Evolutionary conservation across 2,797 vertebrate species (phyloP), one percentile per base, ranked within the genome.

Genomic region (Mus caroli): DNA sequence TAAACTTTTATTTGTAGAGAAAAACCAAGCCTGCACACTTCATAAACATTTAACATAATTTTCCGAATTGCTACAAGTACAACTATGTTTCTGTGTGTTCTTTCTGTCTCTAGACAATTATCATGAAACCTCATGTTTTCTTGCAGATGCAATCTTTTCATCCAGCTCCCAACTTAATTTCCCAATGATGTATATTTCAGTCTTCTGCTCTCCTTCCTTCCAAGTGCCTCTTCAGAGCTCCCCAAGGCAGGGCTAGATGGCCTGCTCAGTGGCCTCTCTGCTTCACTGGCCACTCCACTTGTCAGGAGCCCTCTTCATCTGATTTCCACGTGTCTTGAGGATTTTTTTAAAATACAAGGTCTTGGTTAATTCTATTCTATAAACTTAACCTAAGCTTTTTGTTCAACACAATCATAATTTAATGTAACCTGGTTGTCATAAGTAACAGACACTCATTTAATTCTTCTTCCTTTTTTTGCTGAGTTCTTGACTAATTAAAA

Each of bases 1-100:
- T 17, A 11, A 28, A 86, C 64, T 82, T 88, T 80, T 87, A 34
- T 88, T 85, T 91, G 92, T 91, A 83, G 79, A 92, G 73, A 56
- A 69, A 82, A 88, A 84, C 6, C 6, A 8, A 84, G 28, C 0
- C n/a, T 62, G 31, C 14, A 75, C 11, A 67, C 10, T 79, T 34
- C 60, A 73, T 37, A 67, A 58, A n/a, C 17, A 50, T 50, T 87
- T 87, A n/a, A 60, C 15, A 50, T 90, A 43, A 40, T 15, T 64
- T 84, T 60, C 11, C 34, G 9, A 14, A 40, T 37, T 58, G 60
- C 9, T 15, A 50, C 11, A 92, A 77, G 80, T 28, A 58, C 24
- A 13, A 19, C 52, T 92, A 0, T 15, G 43, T 54, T 54, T 73
- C 6, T 79, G 37, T 40, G 50, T 91, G 24, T 85, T 80, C 71